Conservation (phyloP, 2,888 invertebrate genomes). For the Epiblema foenella region DNA sequence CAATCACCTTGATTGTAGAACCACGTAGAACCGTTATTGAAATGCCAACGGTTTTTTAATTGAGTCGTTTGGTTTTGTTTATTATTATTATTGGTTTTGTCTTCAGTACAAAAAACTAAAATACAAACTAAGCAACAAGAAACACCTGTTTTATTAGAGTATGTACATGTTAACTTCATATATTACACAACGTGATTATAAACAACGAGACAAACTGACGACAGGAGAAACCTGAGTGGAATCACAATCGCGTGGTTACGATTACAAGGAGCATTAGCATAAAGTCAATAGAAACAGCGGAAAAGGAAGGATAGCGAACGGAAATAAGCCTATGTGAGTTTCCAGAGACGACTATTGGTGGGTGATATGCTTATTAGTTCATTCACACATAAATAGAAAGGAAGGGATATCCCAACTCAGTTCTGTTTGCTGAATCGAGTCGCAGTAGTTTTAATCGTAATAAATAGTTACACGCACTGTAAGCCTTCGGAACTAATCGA, state of each 20-base stretch:
- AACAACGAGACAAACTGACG: conserved; percentile 24
- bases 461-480: background rate
- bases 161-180: background rate
- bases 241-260: conserved; percentile 30
- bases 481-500: background rate
- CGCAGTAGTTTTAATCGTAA: background rate
- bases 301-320: conserved; percentile 34
- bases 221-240: conserved; percentile 19
- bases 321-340: conserved; percentile 22
- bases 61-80: too few relatives aligned
- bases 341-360: conserved; percentile 7
- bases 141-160: background rate
- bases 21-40: too few relatives aligned
- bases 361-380: background rate
- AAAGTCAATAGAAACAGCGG: conserved; percentile 37
- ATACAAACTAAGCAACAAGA: background rate
- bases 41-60: too few relatives aligned
- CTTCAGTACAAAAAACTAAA: background rate
- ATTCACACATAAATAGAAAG: background rate
- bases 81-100: too few relatives aligned
- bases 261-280: conserved; percentile 37
- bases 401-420: background rate
- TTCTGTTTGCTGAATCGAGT: background rate
- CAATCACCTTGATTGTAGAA: too few relatives aligned
- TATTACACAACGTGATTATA: conserved; percentile 11